Base-by-base conservation (phyloP, 2,888 invertebrate genomes). In the Drosophila buzzatii region DNA sequence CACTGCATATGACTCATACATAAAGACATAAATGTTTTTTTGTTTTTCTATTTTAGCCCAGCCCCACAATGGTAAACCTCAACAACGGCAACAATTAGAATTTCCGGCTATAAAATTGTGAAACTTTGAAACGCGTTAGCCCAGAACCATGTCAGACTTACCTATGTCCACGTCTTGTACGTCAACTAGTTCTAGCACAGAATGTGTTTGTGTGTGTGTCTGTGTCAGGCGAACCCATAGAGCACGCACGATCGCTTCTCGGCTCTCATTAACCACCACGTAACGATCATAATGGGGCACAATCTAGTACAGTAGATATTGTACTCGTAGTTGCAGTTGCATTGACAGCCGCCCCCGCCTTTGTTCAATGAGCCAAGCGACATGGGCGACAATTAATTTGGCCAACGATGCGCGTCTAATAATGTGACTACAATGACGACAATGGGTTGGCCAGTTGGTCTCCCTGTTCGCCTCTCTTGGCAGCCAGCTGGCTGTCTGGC, bases 341-440 rank as follows among this genome's bases (percentile, higher is more conserved):
- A 75, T 44, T 62, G 31, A 31, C 47, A 27, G 41, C 35, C 58
- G 35, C 56, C 60, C 60, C 52, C 65, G 66, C 57, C 51, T 20
- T 60, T 74, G 74, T 67, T 52, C 74, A 74, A 69, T 72, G 74
- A 80, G 69, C 57, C 69, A 75, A 70, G 57, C 70, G 71, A 61
- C 73, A 73, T 58, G 47, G 76, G 66, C 80, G 76, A 80, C 85
- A 85, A 88, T 89, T 89, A 88, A 81, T 83, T 85, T 81, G 74
- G 76, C 60, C 90, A 89, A 72, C 85, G 89, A 88, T 76, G 88
- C 85, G 86, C 75, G 65, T 86, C 90, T 89, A 86, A 89, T 90
- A 89, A 88, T 90, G 85, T 80, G 82, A 69, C 77, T 84, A 82
- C 80, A 85, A 86, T 81, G 83, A 72, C 81, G 83, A 84, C 82